phyloP scores from a whole-genome alignment of 2,888 invertebrate genomes.

The Tachina fera region DNA sequence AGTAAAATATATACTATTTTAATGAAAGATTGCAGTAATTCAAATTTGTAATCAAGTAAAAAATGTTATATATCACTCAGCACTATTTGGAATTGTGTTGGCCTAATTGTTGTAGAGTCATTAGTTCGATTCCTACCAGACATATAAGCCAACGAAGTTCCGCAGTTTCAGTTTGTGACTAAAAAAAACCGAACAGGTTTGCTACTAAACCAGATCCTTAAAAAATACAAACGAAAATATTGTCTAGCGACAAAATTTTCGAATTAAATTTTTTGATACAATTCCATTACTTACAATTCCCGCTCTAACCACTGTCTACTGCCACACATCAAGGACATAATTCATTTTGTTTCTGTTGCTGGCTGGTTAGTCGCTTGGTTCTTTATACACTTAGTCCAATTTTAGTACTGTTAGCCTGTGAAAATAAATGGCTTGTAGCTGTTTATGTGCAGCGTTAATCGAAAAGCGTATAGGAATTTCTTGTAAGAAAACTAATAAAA shows the following conservation, averaged over 20 bases:
- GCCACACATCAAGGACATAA: conserved; percentile 60
- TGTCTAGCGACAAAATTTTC: background rate
- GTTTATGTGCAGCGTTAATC: conserved; percentile 13
- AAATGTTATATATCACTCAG: too few species aligned
- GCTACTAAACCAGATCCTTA: too few species aligned
- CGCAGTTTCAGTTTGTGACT: too few species aligned
- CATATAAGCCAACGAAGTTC: too few species aligned
- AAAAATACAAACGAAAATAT: too few species aligned
- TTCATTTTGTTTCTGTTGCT: conserved; percentile 50
- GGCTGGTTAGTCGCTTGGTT: background rate
- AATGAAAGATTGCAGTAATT: too few species aligned
- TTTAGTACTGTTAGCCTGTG: conserved; percentile 23
- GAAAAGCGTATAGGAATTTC: conserved; percentile 37
- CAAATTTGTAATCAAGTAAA: too few species aligned
- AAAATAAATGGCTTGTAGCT: conserved; percentile 21
- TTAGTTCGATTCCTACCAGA: too few species aligned
- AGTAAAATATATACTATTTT: too few species aligned
- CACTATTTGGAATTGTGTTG: too few species aligned
- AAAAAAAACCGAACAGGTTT: too few species aligned
- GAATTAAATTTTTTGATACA: background rate
- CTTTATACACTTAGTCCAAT: background rate
- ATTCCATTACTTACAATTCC: background rate
- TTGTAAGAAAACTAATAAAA: conserved; percentile 41
- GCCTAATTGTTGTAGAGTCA: too few species aligned
- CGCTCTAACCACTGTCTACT: background rate